A percentile compares a stretch with the other conserved stretches of the same genome.
Conservation (phyloP, 2,113 vertebrate species). For the Tychaedon coryphoeus region DNA sequence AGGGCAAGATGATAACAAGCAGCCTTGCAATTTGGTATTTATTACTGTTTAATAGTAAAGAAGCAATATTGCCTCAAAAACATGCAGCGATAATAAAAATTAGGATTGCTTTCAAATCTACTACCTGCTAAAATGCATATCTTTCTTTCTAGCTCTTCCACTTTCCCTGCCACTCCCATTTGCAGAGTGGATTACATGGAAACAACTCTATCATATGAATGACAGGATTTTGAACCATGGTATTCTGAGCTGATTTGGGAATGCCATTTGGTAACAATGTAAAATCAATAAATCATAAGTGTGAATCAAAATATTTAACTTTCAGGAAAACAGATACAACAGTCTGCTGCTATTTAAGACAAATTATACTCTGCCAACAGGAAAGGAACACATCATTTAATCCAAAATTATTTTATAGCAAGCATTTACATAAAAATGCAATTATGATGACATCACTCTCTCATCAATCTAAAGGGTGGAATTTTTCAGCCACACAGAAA, state of each 20-base stretch:
- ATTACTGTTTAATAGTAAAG: neutral
- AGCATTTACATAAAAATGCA: slow-evolving; percentile 21
- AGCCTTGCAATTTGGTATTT: neutral
- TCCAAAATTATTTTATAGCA: slow-evolving; percentile 38
- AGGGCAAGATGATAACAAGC: neutral
- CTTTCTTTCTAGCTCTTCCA: neutral
- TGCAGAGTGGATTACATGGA: neutral
- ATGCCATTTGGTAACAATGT: slow-evolving; percentile 30
- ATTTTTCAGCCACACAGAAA: neutral
- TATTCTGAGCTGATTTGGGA: neutral
- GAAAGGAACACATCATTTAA: slow-evolving; percentile 35
- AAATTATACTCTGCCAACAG: neutral
- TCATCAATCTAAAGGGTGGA: neutral
- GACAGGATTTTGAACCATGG: neutral
- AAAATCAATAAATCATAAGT: neutral
- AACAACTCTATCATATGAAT: neutral
- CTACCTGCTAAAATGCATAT: neutral
- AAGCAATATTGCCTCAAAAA: neutral
- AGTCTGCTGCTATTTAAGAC: neutral
- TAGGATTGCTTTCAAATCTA: neutral
- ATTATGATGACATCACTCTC: neutral
- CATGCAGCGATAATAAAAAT: neutral
- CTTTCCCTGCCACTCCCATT: neutral
- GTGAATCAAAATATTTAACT: slow-evolving; percentile 43
- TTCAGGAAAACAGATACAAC: slow-evolving; percentile 11